phyloP scores from a whole-genome alignment of 2,888 invertebrate species.

The Therioaphis trifolii region DNA sequence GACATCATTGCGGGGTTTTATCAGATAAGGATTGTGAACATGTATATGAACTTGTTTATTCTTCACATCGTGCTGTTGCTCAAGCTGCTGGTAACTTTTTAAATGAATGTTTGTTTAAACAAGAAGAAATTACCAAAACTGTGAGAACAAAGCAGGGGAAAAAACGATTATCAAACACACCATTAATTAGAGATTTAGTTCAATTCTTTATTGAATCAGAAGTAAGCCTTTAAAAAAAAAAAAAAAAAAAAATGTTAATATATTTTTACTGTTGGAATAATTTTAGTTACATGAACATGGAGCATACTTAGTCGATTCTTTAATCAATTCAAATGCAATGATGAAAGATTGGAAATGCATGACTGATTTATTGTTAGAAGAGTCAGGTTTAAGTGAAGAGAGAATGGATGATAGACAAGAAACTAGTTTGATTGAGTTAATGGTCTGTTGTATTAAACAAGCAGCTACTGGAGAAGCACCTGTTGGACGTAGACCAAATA shows the following conservation, averaged over 20 bases:
- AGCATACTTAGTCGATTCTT: conserved; percentile 96
- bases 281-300: conserved; percentile 89
- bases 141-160: conserved; percentile 88
- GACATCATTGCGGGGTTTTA: conserved; percentile 92
- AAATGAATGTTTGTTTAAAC: conserved; percentile 93
- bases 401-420: conserved; percentile 95
- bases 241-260: too few species aligned
- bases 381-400: conserved; percentile 92
- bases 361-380: conserved; percentile 96
- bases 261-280: conserved; percentile 23
- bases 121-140: conserved; percentile 77
- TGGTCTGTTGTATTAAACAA: conserved; percentile 98
- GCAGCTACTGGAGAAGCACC: conserved; percentile 96
- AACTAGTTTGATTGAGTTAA: conserved; percentile 94
- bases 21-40: conserved; percentile 99
- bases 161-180: conserved; percentile 87
- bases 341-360: conserved; percentile 99
- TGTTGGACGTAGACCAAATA: conserved; percentile 89
- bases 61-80: conserved; percentile 93
- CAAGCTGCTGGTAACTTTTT: conserved; percentile 98
- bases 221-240: conserved; percentile 70
- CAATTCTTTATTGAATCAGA: conserved; percentile 99
- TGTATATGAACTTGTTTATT: conserved; percentile 98
- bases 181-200: conserved; percentile 92
- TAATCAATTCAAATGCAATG: conserved; percentile 98